A percentile compares a stretch with the other conserved stretches of the same genome.
These are phyloP conservation scores for Bombus breviceps DNA, from an alignment of 1,140 invertebrate genomes.

Conservation along the genomic window DNA sequence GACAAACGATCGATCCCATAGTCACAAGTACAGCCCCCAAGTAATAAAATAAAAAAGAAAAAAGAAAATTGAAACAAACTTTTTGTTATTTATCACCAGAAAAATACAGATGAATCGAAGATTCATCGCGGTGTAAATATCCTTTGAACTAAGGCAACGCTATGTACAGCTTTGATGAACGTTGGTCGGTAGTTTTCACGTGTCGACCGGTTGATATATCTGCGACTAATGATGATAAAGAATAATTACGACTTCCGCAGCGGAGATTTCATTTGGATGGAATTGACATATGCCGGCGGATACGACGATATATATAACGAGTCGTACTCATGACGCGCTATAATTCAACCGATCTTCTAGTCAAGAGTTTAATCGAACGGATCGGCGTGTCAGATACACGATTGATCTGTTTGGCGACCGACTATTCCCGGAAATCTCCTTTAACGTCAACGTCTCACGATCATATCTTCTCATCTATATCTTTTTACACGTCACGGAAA, in stretches of 20 bases:
- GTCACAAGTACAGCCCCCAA: not conserved
- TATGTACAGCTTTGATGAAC: constrained; percentile 9
- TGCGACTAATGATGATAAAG: constrained; percentile 58
- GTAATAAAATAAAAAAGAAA: too few species aligned
- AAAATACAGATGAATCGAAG: not conserved
- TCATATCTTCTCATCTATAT: not conserved
- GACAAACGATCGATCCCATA: not conserved
- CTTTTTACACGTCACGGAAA: not conserved
- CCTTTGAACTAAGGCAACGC: not conserved
- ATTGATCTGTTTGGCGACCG: not conserved
- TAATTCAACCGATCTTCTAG: constrained; percentile 49
- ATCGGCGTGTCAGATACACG: not conserved
- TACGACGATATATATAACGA: not conserved
- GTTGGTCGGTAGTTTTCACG: constrained; percentile 47
- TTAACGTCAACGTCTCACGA: not conserved
- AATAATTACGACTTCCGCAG: constrained; percentile 61
- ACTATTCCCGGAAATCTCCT: not conserved
- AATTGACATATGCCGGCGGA: constrained; percentile 13
- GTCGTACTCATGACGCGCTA: not conserved
- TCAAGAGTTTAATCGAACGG: not conserved
- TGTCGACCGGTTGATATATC: constrained; percentile 60
- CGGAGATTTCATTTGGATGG: constrained; percentile 41
- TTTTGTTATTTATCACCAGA: too few species aligned
- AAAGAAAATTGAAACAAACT: not conserved
- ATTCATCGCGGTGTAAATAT: constrained; percentile 50